Evolutionary conservation across 2,888 invertebrate genomes (phyloP).

Genomic region (Frankliniella fusca): DNA sequence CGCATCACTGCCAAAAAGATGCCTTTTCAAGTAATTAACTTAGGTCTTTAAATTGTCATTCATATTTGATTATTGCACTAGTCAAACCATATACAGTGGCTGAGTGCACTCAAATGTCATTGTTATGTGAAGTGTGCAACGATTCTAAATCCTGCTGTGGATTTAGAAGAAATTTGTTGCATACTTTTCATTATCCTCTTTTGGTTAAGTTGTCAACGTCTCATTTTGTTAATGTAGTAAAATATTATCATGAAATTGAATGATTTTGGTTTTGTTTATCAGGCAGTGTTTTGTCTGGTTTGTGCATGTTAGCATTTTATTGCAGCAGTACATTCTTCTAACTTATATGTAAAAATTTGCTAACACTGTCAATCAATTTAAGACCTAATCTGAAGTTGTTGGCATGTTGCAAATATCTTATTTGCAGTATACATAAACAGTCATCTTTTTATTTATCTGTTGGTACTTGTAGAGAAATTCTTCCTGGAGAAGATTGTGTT

Average conservation of each 20-base stretch:
- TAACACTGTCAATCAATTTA: too few species aligned
- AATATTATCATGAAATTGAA: background rate
- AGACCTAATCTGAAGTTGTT: too few species aligned
- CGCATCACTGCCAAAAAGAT: background rate
- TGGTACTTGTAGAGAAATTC: background rate
- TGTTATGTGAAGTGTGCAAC: constrained; percentile 26
- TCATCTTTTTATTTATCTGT: too few species aligned
- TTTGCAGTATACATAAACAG: too few species aligned
- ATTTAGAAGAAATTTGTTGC: constrained; percentile 15
- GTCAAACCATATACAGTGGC: constrained; percentile 24
- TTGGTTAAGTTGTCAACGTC: constrained; percentile 4
- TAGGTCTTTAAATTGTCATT: background rate
- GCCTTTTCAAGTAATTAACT: background rate
- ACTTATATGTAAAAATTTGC: too few species aligned
- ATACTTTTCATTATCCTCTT: constrained; percentile 22
- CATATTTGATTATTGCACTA: background rate
- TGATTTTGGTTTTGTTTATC: background rate
- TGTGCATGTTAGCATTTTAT: too few species aligned
- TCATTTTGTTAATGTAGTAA: constrained; percentile 9
- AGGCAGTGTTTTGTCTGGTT: background rate
- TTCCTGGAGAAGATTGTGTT: constrained; percentile 10
- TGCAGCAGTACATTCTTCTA: too few species aligned
- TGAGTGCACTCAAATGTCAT: constrained; percentile 11
- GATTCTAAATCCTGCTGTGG: constrained; percentile 10
- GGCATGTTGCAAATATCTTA: too few species aligned